Conservation (phyloP, 1,140 invertebrate species). For the Xylocopa sonorina region DNA sequence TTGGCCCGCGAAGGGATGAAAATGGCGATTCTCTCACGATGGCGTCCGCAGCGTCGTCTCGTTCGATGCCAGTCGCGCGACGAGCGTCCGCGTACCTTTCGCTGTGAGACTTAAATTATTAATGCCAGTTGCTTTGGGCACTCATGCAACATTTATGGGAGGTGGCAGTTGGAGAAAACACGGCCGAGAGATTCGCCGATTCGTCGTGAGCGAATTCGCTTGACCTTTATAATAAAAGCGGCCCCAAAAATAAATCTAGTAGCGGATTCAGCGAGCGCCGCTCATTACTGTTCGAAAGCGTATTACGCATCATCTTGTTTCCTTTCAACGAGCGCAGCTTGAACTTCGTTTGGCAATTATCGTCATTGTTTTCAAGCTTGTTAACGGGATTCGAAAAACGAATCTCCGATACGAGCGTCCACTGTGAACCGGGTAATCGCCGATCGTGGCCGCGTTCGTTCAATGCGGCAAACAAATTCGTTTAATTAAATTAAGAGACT, state of each 20-base stretch:
- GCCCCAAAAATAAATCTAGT: slow-evolving; percentile 56
- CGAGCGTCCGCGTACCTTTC: slow-evolving; percentile 54
- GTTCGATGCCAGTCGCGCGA: no score
- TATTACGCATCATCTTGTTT: not conserved
- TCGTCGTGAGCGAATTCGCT: slow-evolving; percentile 63
- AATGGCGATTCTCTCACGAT: slow-evolving; percentile 30
- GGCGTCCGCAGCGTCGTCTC: no score
- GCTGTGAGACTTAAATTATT: slow-evolving; percentile 64
- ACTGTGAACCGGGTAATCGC: no score
- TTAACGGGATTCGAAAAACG: no score
- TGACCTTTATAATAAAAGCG: slow-evolving; percentile 63
- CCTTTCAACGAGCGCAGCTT: not conserved
- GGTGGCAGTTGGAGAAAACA: slow-evolving; percentile 37
- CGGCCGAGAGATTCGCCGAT: slow-evolving; percentile 52
- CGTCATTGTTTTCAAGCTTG: no score
- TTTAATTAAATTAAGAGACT: not conserved
- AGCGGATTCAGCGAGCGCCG: slow-evolving; percentile 39
- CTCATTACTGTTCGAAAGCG: slow-evolving; percentile 48
- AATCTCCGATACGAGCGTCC: no score
- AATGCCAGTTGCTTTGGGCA: slow-evolving; percentile 59
- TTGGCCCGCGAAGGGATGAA: not conserved
- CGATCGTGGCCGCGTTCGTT: no score
- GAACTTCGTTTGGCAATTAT: no score
- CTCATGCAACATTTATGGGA: slow-evolving; percentile 71
- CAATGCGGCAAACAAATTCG: not conserved